phyloP scores from a whole-genome alignment of 2,113 vertebrate genomes.

The Murina feae region DNA sequence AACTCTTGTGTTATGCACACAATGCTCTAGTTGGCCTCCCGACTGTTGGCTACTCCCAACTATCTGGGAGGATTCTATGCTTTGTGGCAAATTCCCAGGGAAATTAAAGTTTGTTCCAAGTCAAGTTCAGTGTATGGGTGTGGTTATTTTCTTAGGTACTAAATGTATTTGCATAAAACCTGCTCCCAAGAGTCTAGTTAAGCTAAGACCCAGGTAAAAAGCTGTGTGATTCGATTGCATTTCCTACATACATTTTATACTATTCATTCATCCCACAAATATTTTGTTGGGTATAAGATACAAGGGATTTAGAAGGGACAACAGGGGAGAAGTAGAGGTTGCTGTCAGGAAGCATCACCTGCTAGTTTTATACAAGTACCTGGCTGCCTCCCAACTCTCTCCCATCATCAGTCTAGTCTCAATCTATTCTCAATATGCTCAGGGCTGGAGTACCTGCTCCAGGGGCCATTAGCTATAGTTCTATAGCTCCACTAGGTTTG shows the following conservation, averaged over 20 bases:
- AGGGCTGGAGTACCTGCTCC: too few species aligned
- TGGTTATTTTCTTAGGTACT: background rate
- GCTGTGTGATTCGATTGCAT: background rate
- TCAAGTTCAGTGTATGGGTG: background rate
- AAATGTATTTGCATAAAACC: background rate
- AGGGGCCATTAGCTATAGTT: background rate
- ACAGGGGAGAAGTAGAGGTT: too few species aligned
- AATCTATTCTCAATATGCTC: background rate
- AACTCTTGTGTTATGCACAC: constrained; percentile 47
- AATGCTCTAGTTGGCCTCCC: background rate
- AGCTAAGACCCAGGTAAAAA: background rate
- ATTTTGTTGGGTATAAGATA: background rate
- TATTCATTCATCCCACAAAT: background rate
- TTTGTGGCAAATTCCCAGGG: background rate
- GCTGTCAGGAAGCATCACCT: background rate
- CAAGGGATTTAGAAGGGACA: background rate
- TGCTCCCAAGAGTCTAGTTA: background rate
- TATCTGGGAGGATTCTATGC: background rate
- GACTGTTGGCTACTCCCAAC: background rate
- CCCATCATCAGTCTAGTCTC: too few species aligned
- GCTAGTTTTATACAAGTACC: background rate
- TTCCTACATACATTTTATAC: background rate
- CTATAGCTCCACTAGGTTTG: background rate
- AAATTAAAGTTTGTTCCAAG: background rate
- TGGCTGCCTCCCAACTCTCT: background rate